phyloP scores from a whole-genome alignment of 2,797 vertebrate species.

The Smutsia gigantea region DNA sequence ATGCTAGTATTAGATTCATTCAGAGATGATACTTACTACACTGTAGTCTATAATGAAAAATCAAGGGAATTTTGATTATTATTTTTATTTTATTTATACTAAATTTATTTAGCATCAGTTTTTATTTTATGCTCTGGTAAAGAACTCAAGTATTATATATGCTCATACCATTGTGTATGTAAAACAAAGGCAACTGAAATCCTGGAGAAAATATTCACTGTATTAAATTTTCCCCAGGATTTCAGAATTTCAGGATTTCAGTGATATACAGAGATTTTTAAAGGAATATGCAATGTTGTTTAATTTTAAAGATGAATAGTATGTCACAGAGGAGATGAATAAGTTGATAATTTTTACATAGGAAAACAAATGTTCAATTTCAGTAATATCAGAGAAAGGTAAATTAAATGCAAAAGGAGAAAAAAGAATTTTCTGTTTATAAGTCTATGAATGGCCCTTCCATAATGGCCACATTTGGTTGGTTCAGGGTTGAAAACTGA shows the following conservation, averaged over 20 bases:
- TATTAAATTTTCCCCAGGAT: too few species aligned
- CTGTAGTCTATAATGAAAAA: not conserved
- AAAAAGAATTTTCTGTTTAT: not conserved
- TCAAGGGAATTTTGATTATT: not conserved
- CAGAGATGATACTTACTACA: not conserved
- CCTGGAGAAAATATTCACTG: not conserved
- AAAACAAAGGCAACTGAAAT: not conserved
- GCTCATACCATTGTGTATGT: not conserved
- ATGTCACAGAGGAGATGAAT: not conserved
- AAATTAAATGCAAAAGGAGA: not conserved
- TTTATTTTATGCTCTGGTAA: not conserved
- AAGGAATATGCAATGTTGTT: not conserved
- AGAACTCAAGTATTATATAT: not conserved
- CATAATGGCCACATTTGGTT: not conserved
- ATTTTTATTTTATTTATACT: too few species aligned
- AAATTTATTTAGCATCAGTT: not conserved
- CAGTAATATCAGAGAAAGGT: not conserved
- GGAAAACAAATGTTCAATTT: not conserved
- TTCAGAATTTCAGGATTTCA: too few species aligned
- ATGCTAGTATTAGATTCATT: not conserved
- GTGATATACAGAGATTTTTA: not conserved
- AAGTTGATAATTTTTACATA: not conserved
- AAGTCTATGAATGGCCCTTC: not conserved
- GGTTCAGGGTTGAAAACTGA: not conserved
- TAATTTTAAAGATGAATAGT: not conserved